Percentiles rank a stretch among this genome's conserved stretches.
phyloP scores from a whole-genome alignment of 2,797 vertebrate species.

The Pseudomugil tenellus region DNA sequence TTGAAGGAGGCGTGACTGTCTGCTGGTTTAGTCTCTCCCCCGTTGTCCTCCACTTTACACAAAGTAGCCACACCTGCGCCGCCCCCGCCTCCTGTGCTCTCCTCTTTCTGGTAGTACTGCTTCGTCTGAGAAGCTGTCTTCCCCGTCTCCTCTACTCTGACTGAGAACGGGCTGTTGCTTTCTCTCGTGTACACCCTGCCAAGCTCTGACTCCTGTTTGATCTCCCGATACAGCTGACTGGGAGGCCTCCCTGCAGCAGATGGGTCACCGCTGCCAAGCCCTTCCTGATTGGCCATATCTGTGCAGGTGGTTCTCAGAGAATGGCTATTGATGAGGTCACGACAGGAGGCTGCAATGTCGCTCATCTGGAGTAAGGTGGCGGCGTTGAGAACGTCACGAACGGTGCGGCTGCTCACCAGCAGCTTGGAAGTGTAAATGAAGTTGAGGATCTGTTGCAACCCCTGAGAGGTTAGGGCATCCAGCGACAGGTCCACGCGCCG shows the following conservation, averaged over 20 bases:
- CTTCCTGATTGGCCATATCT: slow-evolving; percentile 84
- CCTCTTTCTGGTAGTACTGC: slow-evolving; percentile 91
- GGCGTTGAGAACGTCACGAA: slow-evolving; percentile 92
- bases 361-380: slow-evolving; percentile 95
- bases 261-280: slow-evolving; percentile 55
- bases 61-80: slow-evolving; percentile 48
- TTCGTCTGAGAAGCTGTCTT: slow-evolving; percentile 74
- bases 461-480: slow-evolving; percentile 91
- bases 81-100: slow-evolving; percentile 61
- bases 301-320: slow-evolving; percentile 84
- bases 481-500: slow-evolving; percentile 94
- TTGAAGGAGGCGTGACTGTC: slow-evolving; percentile 87
- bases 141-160: slow-evolving; percentile 86
- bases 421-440: slow-evolving; percentile 99
- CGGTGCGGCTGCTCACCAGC: slow-evolving; percentile 91
- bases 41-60: slow-evolving; percentile 87
- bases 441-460: slow-evolving; percentile 97
- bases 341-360: slow-evolving; percentile 93
- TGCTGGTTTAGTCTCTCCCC: slow-evolving; percentile 79
- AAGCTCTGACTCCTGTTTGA: slow-evolving; percentile 91
- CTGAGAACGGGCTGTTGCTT: slow-evolving; percentile 87
- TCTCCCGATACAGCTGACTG: slow-evolving; percentile 88
- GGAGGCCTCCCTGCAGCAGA: slow-evolving; percentile 49
- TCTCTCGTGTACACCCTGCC: slow-evolving; percentile 90
- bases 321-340: slow-evolving; percentile 90